Evolutionary conservation across 1,140 invertebrate genomes (phyloP).

Genomic region (Drosophila leontia): DNA sequence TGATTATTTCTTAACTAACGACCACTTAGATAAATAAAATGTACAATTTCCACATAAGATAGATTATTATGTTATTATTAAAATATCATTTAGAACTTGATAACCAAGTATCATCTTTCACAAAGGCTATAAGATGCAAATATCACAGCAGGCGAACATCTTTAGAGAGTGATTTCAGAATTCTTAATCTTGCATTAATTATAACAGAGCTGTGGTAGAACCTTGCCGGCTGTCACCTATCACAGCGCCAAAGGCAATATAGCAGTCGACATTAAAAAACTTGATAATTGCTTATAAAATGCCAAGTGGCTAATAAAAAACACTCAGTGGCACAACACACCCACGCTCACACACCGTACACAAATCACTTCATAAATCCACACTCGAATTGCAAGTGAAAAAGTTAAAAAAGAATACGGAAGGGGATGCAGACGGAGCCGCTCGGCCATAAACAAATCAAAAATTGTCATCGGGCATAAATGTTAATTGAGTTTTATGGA

Average conservation of each 20-base stretch:
- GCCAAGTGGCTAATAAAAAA: conserved; percentile 42
- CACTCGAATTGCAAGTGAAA: conserved; percentile 16
- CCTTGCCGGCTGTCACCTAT: conserved; percentile 24
- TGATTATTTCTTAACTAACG: not conserved
- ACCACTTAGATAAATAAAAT: not conserved
- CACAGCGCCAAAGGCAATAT: conserved; percentile 5
- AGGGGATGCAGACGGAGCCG: not conserved
- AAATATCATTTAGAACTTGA: not conserved
- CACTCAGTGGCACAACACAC: conserved; percentile 23
- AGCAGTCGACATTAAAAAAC: conserved; percentile 33
- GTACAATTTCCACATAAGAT: not conserved
- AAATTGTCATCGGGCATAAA: conserved; percentile 48
- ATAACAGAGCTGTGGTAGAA: conserved; percentile 8
- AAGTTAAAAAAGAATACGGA: conserved; percentile 7
- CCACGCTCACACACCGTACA: conserved; percentile 12
- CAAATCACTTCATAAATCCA: conserved; percentile 5
- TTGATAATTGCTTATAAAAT: conserved; percentile 33
- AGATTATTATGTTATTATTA: not conserved
- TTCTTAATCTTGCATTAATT: conserved; percentile 15
- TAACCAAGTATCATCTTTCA: not conserved
- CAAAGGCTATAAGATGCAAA: conserved; percentile 1
- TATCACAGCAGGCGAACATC: conserved; percentile 16
- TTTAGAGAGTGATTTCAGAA: conserved; percentile 5
- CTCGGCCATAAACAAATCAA: conserved; percentile 30
- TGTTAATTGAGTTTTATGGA: conserved; percentile 72